Evolutionary conservation across 2,113 vertebrate species (phyloP).

Genomic region (Machaerirhynchus nigripectus): DNA sequence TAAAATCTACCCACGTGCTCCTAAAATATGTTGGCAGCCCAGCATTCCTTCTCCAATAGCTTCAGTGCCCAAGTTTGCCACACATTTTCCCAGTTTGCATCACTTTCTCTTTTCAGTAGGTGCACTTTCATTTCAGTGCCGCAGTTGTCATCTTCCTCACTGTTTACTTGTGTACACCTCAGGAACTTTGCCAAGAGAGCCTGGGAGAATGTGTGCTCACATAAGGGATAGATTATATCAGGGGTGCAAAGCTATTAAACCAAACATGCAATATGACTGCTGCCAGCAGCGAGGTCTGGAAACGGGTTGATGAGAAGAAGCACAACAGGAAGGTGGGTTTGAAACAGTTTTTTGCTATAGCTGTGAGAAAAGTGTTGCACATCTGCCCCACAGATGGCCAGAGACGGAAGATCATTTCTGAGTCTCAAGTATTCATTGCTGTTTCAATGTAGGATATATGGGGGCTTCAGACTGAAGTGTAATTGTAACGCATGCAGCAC

Average conservation of each 20-base stretch:
- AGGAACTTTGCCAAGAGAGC: background rate
- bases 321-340: slow-evolving; percentile 5
- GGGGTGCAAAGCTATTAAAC: slow-evolving; percentile 4
- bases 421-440: background rate
- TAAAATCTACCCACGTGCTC: background rate
- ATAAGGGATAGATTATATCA: background rate
- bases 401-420: background rate
- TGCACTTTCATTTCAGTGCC: background rate
- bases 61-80: background rate
- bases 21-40: background rate
- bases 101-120: background rate
- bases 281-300: background rate
- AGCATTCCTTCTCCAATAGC: background rate
- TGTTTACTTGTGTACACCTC: background rate
- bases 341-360: background rate
- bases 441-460: background rate
- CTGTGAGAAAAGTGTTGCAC: background rate
- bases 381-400: slow-evolving; percentile 30
- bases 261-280: background rate
- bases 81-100: background rate
- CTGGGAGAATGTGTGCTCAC: background rate
- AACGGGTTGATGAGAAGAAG: background rate
- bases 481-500: background rate
- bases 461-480: background rate
- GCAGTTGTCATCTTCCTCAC: background rate